Evolutionary conservation across 2,888 invertebrate species (phyloP).

Genomic region (Autographa gamma): DNA sequence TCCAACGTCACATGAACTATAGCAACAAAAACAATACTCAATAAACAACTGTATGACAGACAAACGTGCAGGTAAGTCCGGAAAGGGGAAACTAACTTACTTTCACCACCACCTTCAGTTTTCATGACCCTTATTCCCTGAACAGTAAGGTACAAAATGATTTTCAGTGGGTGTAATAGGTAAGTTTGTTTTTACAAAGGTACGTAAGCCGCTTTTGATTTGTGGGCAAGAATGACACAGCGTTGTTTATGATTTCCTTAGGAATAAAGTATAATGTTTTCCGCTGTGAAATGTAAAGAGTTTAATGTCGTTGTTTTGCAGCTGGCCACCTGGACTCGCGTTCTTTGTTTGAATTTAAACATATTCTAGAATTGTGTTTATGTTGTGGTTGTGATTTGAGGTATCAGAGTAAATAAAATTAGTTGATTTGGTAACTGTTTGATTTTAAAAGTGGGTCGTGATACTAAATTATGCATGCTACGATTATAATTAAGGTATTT

Average conservation of each 20-base stretch:
- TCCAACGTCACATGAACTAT: conserved; percentile 59
- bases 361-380: background rate
- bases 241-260: conserved; percentile 83
- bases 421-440: no score
- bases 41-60: conserved; percentile 78
- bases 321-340: conserved; percentile 40
- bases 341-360: conserved; percentile 8
- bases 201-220: conserved; percentile 82
- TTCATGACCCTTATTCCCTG: conserved; percentile 5
- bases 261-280: conserved; percentile 71
- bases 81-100: conserved; percentile 45
- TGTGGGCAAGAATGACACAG: conserved; percentile 78
- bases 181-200: conserved; percentile 61
- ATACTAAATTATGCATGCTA: no score
- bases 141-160: conserved; percentile 8
- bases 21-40: conserved; percentile 72
- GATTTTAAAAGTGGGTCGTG: no score
- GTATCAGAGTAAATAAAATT: background rate
- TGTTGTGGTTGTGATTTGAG: conserved; percentile 8
- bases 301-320: conserved; percentile 42
- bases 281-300: conserved; percentile 54
- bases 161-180: background rate
- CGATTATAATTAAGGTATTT: no score
- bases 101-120: background rate
- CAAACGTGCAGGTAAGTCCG: conserved; percentile 70